Evolutionary conservation across 2,113 vertebrate species (phyloP).

Genomic region (Oophaga pumilio): DNA sequence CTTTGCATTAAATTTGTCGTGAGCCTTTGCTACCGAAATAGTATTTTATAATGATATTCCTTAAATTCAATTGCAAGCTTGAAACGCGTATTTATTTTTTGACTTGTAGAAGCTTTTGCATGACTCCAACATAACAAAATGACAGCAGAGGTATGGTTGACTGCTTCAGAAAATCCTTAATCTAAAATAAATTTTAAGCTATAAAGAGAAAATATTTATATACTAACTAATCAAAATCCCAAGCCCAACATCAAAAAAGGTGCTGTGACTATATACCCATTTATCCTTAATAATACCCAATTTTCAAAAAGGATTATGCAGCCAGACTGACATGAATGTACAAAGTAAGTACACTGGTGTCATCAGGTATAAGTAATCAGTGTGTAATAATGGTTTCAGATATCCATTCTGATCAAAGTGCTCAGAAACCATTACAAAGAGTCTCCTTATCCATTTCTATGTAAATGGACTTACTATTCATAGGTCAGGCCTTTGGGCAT

Average conservation of each 20-base stretch:
- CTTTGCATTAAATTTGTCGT: slow-evolving; percentile 96
- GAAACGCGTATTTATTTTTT: not conserved
- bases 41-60: slow-evolving; percentile 99
- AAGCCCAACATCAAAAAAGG: not conserved
- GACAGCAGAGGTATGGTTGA: slow-evolving; percentile 15
- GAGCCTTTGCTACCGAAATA: slow-evolving; percentile 83
- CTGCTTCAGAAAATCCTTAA: slow-evolving; percentile 48
- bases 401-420: no score
- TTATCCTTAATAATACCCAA: no score
- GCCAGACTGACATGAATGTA: no score
- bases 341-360: no score
- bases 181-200: not conserved
- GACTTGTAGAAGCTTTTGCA: slow-evolving; percentile 73
- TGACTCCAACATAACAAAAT: slow-evolving; percentile 58
- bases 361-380: no score
- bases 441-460: no score
- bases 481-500: no score
- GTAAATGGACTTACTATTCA: no score
- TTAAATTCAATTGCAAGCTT: slow-evolving; percentile 63
- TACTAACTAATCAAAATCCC: not conserved
- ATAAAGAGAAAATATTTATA: not conserved
- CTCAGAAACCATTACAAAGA: no score
- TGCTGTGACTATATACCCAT: no score
- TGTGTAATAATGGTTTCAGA: no score
- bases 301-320: no score